phyloP scores from a whole-genome alignment of 2,113 vertebrate species.

The Girardinichthys multiradiatus region DNA sequence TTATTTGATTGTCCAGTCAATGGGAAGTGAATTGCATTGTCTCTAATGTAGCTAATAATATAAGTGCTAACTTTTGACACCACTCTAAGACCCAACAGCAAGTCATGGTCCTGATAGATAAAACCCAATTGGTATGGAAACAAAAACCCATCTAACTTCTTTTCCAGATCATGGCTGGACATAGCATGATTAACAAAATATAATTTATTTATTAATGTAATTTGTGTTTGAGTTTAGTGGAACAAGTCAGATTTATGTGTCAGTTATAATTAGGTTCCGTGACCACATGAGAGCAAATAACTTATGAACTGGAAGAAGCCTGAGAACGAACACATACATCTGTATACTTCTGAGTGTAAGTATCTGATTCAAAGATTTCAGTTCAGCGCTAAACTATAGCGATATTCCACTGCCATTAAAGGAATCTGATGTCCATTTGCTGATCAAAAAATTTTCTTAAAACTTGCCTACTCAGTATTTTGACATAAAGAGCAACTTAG shows the following conservation, averaged over 20 bases:
- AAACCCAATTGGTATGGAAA: neutral
- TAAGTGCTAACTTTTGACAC: neutral
- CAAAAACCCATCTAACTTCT: neutral
- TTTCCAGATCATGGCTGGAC: neutral
- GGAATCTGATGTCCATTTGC: neutral
- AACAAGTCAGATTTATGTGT: neutral
- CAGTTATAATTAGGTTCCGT: neutral
- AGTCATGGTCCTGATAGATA: neutral
- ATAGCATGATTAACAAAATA: neutral
- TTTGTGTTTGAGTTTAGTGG: neutral
- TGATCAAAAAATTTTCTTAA: neutral
- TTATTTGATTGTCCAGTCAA: neutral
- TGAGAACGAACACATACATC: neutral
- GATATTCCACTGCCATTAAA: neutral
- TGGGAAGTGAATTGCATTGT: neutral
- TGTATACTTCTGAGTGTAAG: neutral
- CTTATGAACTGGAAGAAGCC: neutral
- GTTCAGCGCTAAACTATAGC: neutral
- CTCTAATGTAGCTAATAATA: neutral
- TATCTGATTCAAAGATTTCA: neutral
- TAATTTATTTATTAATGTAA: neutral
- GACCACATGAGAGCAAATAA: neutral
- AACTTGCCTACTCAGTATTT: neutral
- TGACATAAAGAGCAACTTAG: neutral
- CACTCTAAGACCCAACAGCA: neutral